Evolutionary conservation across 2,797 vertebrate genomes (phyloP).

Genomic region (Eptatretus atami): DNA sequence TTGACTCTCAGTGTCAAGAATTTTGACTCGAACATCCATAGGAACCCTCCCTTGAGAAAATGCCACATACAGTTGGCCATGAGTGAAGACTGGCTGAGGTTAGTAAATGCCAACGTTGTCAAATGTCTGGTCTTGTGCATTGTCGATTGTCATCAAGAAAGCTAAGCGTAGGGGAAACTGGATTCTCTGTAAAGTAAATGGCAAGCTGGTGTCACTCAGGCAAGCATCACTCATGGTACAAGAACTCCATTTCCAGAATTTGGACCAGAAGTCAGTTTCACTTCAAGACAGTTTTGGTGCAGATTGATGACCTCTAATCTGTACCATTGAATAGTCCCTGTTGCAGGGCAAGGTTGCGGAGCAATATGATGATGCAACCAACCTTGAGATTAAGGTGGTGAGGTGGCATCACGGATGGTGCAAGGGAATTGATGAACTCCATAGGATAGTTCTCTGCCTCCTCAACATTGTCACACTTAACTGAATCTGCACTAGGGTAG

Average conservation of each 20-base stretch:
- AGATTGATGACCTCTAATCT: background rate
- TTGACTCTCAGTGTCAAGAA: no score
- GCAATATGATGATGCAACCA: no score
- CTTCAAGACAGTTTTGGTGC: background rate
- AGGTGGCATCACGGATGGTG: no score
- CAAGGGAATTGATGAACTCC: no score
- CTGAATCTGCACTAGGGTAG: no score
- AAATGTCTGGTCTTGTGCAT: background rate
- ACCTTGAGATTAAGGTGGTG: no score
- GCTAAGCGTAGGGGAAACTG: background rate
- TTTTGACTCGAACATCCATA: no score
- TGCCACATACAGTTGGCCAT: no score
- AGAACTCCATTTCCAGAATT: background rate
- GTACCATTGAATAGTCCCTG: background rate
- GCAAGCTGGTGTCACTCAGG: background rate
- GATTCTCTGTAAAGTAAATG: background rate
- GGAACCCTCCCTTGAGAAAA: no score
- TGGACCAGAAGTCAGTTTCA: background rate
- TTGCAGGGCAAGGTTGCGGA: no score
- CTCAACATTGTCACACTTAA: no score
- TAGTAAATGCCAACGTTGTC: background rate
- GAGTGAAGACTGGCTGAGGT: background rate
- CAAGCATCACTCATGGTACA: background rate
- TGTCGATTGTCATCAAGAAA: background rate
- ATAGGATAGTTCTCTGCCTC: no score